Evolutionary conservation across 2,888 invertebrate genomes (phyloP).

Genomic region (Heterodera filipjevi): DNA sequence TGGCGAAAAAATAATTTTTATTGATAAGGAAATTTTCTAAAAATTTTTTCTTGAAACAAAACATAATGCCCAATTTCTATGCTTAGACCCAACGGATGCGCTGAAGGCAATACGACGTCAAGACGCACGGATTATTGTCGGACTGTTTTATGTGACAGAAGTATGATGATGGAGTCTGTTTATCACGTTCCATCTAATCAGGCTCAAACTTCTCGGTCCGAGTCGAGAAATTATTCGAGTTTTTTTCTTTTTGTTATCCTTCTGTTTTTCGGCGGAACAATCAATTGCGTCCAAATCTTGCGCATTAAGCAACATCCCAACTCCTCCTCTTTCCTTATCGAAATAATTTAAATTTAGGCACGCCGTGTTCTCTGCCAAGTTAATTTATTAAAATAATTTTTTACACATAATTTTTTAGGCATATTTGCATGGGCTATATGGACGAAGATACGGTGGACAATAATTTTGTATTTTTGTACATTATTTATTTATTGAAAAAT

Average conservation of each 20-base stretch:
- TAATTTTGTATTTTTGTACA: background rate
- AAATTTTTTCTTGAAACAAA: background rate
- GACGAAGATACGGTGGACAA: constrained; percentile 78
- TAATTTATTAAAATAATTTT: constrained; percentile 25
- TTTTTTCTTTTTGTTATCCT: too few species aligned
- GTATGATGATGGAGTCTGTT: too few species aligned
- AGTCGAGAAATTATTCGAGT: too few species aligned
- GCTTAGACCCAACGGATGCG: constrained; percentile 71
- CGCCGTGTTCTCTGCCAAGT: constrained; percentile 93
- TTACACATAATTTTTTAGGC: constrained; percentile 62
- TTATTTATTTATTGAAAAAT: too few species aligned
- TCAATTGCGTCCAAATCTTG: too few species aligned
- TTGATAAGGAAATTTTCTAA: too few species aligned
- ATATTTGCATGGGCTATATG: constrained; percentile 88
- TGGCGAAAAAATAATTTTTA: background rate
- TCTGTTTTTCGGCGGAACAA: too few species aligned
- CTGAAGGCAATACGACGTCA: constrained; percentile 87
- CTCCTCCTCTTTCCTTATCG: background rate
- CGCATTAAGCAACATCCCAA: too few species aligned
- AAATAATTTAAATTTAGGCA: constrained; percentile 70
- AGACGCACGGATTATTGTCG: constrained; percentile 96
- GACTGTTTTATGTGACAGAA: constrained; percentile 95
- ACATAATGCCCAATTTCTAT: background rate
- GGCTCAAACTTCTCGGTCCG: too few species aligned
- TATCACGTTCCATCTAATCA: too few species aligned